Evolutionary conservation across 2,888 invertebrate genomes (phyloP).

Genomic region (Eustalomyia histrio): DNA sequence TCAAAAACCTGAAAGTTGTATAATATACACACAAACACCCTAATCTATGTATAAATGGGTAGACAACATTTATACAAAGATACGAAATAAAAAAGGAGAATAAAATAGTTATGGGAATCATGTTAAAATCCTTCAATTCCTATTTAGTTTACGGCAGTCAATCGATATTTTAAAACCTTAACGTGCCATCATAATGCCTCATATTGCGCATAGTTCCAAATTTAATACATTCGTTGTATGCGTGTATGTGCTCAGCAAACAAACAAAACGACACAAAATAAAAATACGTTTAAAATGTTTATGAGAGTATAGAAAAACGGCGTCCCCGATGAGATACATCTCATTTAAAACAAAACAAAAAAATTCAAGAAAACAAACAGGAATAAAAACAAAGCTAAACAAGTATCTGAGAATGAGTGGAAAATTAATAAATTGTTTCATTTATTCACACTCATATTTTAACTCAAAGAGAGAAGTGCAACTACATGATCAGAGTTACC

Average conservation of each 20-base stretch:
- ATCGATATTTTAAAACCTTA: constrained; percentile 67
- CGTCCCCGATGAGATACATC: constrained; percentile 52
- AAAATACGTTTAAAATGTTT: constrained; percentile 59
- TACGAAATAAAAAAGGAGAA: constrained; percentile 17
- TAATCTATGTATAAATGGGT: constrained; percentile 34
- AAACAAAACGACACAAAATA: neutral
- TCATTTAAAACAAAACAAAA: constrained; percentile 56
- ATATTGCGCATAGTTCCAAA: constrained; percentile 65
- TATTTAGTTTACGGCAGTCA: constrained; percentile 60
- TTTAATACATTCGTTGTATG: constrained; percentile 46
- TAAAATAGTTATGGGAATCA: constrained; percentile 59
- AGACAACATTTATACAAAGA: constrained; percentile 48
- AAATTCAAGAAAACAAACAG: constrained; percentile 25
- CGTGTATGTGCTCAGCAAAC: constrained; percentile 44
- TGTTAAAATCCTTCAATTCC: constrained; percentile 58
- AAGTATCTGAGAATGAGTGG: constrained; percentile 33
- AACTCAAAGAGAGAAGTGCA: constrained; percentile 18
- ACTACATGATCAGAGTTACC: constrained; percentile 58
- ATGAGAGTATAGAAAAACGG: constrained; percentile 37
- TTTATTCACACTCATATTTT: neutral
- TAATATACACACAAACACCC: constrained; percentile 44
- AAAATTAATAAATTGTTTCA: neutral
- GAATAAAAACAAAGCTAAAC: constrained; percentile 67
- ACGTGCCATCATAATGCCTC: constrained; percentile 63
- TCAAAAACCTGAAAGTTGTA: constrained; percentile 16